Evolutionary conservation across 64 coral and sea anemone species (phyloP), one percentile per base, ranked within the genome.

Genomic region (Exaiptasia diaphana): DNA sequence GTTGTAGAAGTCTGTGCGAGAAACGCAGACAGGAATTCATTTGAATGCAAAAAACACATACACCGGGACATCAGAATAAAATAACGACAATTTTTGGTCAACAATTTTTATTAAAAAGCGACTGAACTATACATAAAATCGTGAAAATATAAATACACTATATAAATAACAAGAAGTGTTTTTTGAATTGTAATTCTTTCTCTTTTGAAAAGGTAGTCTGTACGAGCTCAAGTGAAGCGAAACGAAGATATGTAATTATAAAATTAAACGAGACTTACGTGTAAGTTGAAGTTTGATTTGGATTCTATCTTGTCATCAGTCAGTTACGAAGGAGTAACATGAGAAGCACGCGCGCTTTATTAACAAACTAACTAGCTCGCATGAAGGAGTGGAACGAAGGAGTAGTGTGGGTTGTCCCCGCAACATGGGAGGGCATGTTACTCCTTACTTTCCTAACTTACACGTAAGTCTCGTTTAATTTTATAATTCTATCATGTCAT

Each of bases 231-330:
- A n/a, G n/a, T n/a, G n/a, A n/a, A n/a, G n/a, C n/a, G n/a, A 52
- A 12, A n/a, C 10, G n/a, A 52, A n/a, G 10, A 52, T 12, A 52
- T 52, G 49, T 52, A 12, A 22, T 64, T 30, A 9, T 7, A 22
- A 64, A 67, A 67, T 67, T 67, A 67, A 37, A 67, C 50, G 50
- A 53, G 50, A 53, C 2, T 53, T 53, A 53, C 50, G 15, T 53
- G 50, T 53, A 53, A 53, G 50, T 49, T 18, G 45, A 49, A 9
- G 45, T 49, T 49, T 49, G 45, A 49, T 49, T 49, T 49, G 45
- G 45, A 49, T 49, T 49, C 45, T 53, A 53, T 3, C 9, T 10
- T 3, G 50, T 53, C 50, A 53, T 53, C 50, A 53, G 50, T 53
- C 50, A 53, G 50, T 14, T 20, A 53, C 50, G 9, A 53, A 53